phyloP scores from a whole-genome alignment of 2,113 vertebrate genomes.

The Pandion haliaetus region DNA sequence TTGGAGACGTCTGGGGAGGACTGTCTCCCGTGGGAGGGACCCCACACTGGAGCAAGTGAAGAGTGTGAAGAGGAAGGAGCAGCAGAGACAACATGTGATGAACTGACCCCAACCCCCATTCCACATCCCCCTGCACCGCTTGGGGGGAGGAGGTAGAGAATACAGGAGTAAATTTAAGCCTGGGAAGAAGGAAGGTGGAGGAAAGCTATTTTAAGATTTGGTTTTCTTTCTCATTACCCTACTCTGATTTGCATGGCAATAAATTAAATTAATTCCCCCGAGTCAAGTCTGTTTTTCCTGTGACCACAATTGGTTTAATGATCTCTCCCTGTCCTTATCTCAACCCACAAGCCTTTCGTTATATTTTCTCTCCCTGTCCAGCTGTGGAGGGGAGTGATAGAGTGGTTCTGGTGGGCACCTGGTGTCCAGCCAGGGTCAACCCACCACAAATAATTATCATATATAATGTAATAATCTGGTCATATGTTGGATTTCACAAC shows the following conservation, averaged over 20 bases:
- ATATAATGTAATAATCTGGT: background rate
- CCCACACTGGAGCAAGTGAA: too few species aligned
- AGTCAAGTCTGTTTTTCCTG: rapidly evolving
- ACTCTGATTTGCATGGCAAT: background rate
- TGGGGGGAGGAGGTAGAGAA: background rate
- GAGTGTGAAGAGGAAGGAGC: too few species aligned
- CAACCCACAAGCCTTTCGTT: background rate
- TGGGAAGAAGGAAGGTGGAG: background rate
- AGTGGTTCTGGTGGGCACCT: background rate
- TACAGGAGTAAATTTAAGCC: background rate
- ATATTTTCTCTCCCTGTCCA: background rate
- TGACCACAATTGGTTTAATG: background rate
- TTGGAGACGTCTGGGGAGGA: rapidly evolving
- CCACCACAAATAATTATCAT: background rate
- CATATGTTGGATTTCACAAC: background rate
- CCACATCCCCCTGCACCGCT: too few species aligned
- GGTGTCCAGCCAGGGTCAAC: background rate
- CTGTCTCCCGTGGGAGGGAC: too few species aligned
- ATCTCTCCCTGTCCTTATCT: background rate
- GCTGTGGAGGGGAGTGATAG: background rate
- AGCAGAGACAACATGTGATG: too few species aligned
- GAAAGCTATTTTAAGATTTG: background rate
- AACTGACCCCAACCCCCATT: too few species aligned
- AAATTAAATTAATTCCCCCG: background rate
- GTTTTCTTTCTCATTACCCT: background rate